Percentiles rank a stretch among this genome's conserved stretches.
Evolutionary conservation across 2,113 vertebrate genomes (phyloP).

Genomic region (Aix galericulata): DNA sequence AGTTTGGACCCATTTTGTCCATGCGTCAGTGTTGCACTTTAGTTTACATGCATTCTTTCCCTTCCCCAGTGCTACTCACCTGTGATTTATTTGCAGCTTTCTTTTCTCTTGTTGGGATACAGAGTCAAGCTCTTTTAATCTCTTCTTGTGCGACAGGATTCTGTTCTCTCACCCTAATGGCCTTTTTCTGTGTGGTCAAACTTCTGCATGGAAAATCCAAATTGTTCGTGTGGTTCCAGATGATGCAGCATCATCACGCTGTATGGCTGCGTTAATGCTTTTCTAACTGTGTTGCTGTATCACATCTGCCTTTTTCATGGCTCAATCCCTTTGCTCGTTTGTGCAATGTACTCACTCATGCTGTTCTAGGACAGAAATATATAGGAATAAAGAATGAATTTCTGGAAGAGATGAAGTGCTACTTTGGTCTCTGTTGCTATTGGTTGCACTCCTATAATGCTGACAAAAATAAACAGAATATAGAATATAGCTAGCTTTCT

Average conservation of each 20-base stretch:
- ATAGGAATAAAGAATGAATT: neutral
- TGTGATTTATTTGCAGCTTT: neutral
- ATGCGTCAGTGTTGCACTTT: neutral
- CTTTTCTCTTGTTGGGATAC: neutral
- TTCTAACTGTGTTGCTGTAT: accelerated
- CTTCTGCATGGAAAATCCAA: neutral
- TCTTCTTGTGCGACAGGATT: neutral
- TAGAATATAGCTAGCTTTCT: neutral
- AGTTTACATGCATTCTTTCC: neutral
- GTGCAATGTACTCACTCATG: accelerated
- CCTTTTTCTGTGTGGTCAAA: neutral
- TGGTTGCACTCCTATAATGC: neutral
- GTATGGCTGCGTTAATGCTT: accelerated
- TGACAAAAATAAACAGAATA: neutral
- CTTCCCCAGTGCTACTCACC: neutral
- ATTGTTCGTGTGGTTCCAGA: neutral
- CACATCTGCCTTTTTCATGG: neutral
- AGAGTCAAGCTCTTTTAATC: neutral
- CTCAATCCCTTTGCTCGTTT: neutral
- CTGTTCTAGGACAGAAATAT: neutral
- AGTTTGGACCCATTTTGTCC: neutral
- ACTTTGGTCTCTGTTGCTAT: neutral
- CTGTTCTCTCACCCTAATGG: neutral
- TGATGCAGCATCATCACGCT: accelerated
- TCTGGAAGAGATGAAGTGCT: neutral